A percentile compares a stretch with the other conserved stretches of the same genome.
These are phyloP conservation scores for Sebastes wilsoni DNA, from an alignment of 2,797 vertebrate genomes.

Conservation along the genomic window DNA sequence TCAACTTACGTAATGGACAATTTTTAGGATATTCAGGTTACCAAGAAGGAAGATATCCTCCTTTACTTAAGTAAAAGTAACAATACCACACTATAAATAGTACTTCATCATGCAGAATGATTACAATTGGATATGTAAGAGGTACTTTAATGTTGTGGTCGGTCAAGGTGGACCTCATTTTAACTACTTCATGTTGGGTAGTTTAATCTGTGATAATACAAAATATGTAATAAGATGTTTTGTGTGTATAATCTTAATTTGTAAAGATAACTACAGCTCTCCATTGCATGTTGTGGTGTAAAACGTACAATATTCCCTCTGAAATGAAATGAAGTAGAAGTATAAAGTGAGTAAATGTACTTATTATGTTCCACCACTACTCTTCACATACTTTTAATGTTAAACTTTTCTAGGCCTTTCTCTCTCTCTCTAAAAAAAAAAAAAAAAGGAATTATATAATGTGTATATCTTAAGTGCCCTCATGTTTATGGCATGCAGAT, in stretches of 20 bases:
- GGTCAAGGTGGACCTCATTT: neutral
- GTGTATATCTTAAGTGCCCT: conserved; percentile 10
- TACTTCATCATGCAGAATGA: neutral
- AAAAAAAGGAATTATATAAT: neutral
- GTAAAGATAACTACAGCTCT: neutral
- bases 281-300: neutral
- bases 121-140: neutral
- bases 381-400: neutral
- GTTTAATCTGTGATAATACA: neutral
- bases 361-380: neutral
- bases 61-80: neutral
- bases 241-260: neutral
- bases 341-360: neutral
- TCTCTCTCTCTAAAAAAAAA: neutral
- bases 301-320: neutral
- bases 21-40: neutral
- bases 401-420: neutral
- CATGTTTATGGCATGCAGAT: conserved; percentile 45
- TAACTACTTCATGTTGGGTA: neutral
- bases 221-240: neutral
- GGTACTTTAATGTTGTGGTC: neutral
- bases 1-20: neutral
- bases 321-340: neutral
- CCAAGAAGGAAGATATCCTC: neutral
- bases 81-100: neutral